A percentile compares a stretch with the other conserved stretches of the same genome.
Conservation (phyloP, 2,113 vertebrate genomes). For the Uropsilus gracilis region DNA sequence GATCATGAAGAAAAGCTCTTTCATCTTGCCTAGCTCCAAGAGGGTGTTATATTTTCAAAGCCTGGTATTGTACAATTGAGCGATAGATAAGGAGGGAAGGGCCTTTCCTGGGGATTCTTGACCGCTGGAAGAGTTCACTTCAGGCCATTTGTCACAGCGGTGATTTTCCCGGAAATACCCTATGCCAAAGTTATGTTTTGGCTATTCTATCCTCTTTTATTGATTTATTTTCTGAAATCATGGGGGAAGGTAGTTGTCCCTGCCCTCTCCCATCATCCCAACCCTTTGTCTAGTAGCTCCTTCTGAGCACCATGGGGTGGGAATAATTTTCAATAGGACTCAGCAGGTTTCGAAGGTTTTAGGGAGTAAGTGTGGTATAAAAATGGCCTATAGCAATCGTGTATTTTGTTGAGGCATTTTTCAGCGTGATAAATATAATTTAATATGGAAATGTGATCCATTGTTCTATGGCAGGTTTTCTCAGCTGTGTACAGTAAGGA, state of each 20-base stretch:
- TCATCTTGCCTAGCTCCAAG: constrained; percentile 69
- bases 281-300: constrained; percentile 57
- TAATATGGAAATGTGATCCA: constrained; percentile 77
- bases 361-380: constrained; percentile 59
- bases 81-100: constrained; percentile 64
- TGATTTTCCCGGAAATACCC: constrained; percentile 73
- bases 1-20: constrained; percentile 77
- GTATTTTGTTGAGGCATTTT: constrained; percentile 67
- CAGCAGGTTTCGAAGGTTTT: constrained; percentile 64
- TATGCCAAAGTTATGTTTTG: constrained; percentile 73
- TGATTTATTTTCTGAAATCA: constrained; percentile 76
- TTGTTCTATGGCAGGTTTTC: constrained; percentile 56
- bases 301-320: constrained; percentile 52
- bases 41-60: constrained; percentile 80
- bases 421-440: constrained; percentile 78
- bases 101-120: constrained; percentile 78
- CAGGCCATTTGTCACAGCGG: constrained; percentile 75
- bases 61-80: constrained; percentile 72
- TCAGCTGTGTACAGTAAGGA: constrained; percentile 73
- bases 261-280: constrained; percentile 53
- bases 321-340: constrained; percentile 70
- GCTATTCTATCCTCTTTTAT: constrained; percentile 74
- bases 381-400: constrained; percentile 66
- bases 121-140: constrained; percentile 78
- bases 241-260: constrained; percentile 60